Conservation (phyloP, 2,113 vertebrate genomes). For the Grammomys surdaster region DNA sequence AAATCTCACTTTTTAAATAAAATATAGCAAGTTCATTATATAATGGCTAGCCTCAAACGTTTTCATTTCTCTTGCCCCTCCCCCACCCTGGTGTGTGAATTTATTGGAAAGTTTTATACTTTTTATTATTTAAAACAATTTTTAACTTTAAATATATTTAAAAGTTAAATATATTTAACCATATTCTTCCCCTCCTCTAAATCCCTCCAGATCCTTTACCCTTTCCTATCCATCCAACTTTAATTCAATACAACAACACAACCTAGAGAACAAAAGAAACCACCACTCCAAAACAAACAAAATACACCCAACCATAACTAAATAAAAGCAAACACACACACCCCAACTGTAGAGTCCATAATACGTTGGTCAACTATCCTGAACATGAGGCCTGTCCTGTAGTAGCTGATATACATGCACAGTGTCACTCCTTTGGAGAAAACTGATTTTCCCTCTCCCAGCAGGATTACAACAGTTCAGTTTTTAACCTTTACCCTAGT, state of each 20-base stretch:
- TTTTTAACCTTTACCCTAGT: too few relatives aligned
- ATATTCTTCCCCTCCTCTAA: not conserved
- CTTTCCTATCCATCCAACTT: not conserved
- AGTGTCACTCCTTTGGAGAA: too few relatives aligned
- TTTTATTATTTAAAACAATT: constrained; percentile 12
- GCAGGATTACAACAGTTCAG: too few relatives aligned
- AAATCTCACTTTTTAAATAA: not conserved
- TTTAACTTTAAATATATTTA: not conserved
- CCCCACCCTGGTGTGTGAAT: not conserved
- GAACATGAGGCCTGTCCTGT: too few relatives aligned
- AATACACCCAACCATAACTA: not conserved
- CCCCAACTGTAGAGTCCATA: too few relatives aligned
- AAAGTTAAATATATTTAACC: not conserved
- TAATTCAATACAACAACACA: not conserved
- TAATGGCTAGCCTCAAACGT: not conserved
- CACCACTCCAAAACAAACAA: not conserved
- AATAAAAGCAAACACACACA: not conserved
- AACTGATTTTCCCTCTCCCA: too few relatives aligned
- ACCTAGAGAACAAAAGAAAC: not conserved
- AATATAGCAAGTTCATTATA: not conserved
- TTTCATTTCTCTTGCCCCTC: not conserved
- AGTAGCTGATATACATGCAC: too few relatives aligned
- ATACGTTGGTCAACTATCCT: too few relatives aligned
- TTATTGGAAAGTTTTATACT: not conserved
- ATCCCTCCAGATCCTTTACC: not conserved